Evolutionary conservation across 2,113 vertebrate genomes (phyloP), one percentile per base, ranked within the genome.

Genomic region (Hassar affinis): DNA sequence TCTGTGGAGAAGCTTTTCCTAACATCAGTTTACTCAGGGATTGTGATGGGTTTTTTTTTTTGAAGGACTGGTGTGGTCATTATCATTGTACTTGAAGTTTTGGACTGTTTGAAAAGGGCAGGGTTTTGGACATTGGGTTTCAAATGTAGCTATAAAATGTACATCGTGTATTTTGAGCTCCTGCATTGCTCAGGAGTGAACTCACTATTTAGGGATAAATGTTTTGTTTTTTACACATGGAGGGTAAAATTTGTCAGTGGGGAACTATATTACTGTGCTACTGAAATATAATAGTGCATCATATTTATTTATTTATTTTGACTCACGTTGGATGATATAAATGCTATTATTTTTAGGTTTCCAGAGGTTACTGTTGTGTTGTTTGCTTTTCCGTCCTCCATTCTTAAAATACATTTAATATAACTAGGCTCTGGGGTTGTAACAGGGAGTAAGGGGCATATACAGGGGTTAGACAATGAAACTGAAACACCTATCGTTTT

Each of bases 21-120:
- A 47, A 20, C 66, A 79, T 75, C 6, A 1, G 18, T 66, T 79
- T 57, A 52, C 68, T 86, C 81, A 83, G 68, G 81, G 64, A 71
- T 71, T 57, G 17, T 68, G n/a, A 79, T 85, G 35, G 38, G 15
- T 57, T 52, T 62, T 74, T 57, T 52, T 62, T 74, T 74, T 83
- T 56, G 6, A 79, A 61, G 35, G 20, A 66, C 66, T 59, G 33
- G 22, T 0, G 38, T 66, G 75, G 20, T 61, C 27, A 51, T 12
- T 51, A 57, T 59, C 20, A 15, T 64, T 20, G 64, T 77, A 68
- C 68, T 83, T 75, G 8, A 76, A 57, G 56, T 74, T 82, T 62
- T 78, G 3, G 1, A 47, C 4, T 35, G 56, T 64, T 4, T 78
- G 66, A 69, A 69, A 64, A 15, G 35, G 7, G 7, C 30, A 38